Conservation (phyloP, 2,888 invertebrate species). For the Epinotia brunnichana region DNA sequence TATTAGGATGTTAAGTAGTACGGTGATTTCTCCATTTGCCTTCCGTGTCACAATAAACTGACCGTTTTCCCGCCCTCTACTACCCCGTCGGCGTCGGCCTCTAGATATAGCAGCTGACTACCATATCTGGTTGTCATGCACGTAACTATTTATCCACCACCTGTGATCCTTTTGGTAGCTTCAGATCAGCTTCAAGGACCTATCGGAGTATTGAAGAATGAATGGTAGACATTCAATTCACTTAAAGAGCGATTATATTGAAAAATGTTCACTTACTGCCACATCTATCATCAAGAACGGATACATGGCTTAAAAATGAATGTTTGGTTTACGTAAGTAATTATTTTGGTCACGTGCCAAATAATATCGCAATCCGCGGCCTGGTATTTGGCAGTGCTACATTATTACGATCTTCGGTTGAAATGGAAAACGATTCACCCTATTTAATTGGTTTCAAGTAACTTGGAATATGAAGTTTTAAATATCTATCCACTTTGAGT, state of each 20-base stretch:
- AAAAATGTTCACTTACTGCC: slow-evolving; percentile 46
- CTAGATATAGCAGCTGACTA: no score
- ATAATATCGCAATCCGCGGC: slow-evolving; percentile 67
- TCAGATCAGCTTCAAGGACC: no score
- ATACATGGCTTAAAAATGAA: slow-evolving; percentile 51
- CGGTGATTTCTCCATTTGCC: no score
- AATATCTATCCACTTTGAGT: not conserved
- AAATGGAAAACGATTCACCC: slow-evolving; percentile 50
- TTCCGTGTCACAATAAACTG: no score
- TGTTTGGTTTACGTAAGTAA: slow-evolving; percentile 76
- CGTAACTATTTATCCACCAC: no score
- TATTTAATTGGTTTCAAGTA: slow-evolving; percentile 39
- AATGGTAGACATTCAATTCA: not conserved
- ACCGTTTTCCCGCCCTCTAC: no score
- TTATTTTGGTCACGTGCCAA: slow-evolving; percentile 79
- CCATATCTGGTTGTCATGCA: no score
- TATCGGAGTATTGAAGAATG: not conserved
- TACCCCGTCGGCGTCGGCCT: no score
- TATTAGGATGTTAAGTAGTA: no score
- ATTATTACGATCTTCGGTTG: slow-evolving; percentile 54
- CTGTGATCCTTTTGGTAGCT: no score
- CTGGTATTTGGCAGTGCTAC: slow-evolving; percentile 66
- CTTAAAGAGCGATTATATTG: not conserved
- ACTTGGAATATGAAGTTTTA: not conserved
- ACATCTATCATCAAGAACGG: slow-evolving; percentile 51